A percentile compares a stretch with the other conserved stretches of the same genome.
phyloP scores from a whole-genome alignment of 2,113 vertebrate genomes.

The Tamias sibiricus region DNA sequence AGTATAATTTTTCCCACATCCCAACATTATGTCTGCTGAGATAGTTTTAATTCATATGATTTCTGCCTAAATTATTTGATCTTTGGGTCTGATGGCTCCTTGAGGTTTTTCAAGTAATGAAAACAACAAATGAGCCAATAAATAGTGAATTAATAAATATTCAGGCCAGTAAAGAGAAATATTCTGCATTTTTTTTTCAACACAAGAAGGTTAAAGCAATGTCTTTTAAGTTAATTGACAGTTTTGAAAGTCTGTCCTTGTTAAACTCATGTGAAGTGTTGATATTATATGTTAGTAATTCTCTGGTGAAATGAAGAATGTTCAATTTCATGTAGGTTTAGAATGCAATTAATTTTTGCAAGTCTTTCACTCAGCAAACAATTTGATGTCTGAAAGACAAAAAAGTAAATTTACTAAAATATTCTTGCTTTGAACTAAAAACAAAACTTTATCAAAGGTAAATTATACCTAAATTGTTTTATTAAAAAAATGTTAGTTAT shows the following conservation, averaged over 20 bases:
- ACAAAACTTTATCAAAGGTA: background rate
- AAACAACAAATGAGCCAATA: slow-evolving; percentile 67
- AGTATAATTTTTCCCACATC: background rate
- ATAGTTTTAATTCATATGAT: slow-evolving; percentile 65
- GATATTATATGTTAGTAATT: slow-evolving; percentile 20
- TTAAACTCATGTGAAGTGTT: slow-evolving; percentile 24
- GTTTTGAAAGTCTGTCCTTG: slow-evolving; percentile 56
- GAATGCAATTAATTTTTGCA: slow-evolving; percentile 41
- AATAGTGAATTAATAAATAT: slow-evolving; percentile 70
- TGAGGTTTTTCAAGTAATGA: slow-evolving; percentile 65
- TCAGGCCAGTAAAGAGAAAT: slow-evolving; percentile 44
- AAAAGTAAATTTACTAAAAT: slow-evolving; percentile 47
- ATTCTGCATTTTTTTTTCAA: slow-evolving; percentile 48
- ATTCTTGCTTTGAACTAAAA: background rate
- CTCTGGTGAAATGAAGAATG: background rate
- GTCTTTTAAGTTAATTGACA: slow-evolving; percentile 57
- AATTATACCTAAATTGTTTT: background rate
- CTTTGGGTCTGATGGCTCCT: slow-evolving; percentile 56
- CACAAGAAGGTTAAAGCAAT: slow-evolving; percentile 65
- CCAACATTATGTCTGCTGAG: slow-evolving; percentile 43
- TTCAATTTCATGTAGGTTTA: background rate
- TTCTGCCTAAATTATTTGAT: slow-evolving; percentile 72
- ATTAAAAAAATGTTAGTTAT: background rate
- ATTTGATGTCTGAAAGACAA: slow-evolving; percentile 20
- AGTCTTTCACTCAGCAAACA: background rate